phyloP scores from a whole-genome alignment of 2,113 vertebrate species.

The Solenodon paradoxus region DNA sequence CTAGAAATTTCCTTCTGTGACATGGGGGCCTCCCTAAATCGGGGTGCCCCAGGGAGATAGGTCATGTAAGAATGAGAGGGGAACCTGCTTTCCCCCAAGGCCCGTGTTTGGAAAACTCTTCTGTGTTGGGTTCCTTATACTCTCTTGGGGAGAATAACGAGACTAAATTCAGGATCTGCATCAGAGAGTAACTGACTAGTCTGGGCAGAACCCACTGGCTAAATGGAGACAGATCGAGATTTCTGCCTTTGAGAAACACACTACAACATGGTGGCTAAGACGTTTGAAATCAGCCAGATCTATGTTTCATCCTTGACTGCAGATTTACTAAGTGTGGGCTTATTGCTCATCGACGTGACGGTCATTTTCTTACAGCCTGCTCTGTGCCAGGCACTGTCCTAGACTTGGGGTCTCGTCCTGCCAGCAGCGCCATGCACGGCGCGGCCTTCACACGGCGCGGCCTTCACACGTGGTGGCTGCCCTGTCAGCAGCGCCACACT shows the following conservation, averaged over 20 bases:
- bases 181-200: neutral
- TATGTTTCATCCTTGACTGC: neutral
- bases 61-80: neutral
- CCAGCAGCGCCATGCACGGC: neutral
- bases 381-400: neutral
- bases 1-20: neutral
- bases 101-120: neutral
- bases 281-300: neutral
- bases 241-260: neutral
- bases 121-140: neutral
- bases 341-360: neutral
- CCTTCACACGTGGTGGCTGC: neutral
- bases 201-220: neutral
- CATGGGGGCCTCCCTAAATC: neutral
- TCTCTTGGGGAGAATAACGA: neutral
- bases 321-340: neutral
- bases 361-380: neutral
- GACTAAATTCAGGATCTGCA: neutral
- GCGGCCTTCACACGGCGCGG: neutral
- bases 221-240: neutral
- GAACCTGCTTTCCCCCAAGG: neutral
- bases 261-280: neutral
- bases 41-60: neutral
- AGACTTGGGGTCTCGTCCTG: neutral
- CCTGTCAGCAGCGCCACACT: neutral